A percentile compares a stretch with the other conserved stretches of the same genome.
Evolutionary conservation across 1,140 invertebrate genomes (phyloP).

Genomic region (Leguminivora glycinivorella): DNA sequence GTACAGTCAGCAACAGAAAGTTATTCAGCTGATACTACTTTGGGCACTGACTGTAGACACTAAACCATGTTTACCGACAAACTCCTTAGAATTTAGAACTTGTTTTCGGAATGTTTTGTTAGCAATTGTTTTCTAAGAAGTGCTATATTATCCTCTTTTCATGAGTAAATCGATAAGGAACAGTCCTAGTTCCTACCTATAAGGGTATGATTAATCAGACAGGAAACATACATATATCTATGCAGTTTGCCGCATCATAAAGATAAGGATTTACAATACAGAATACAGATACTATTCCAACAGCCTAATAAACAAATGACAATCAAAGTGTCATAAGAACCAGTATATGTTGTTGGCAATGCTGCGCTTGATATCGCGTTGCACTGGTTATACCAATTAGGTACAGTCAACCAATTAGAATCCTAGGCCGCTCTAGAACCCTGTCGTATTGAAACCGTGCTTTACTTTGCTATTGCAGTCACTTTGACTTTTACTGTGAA

Average conservation of each 20-base stretch:
- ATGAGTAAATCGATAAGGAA: neutral
- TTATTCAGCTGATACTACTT: neutral
- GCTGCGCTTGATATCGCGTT: no score
- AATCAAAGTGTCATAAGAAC: neutral
- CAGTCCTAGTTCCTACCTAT: neutral
- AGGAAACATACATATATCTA: neutral
- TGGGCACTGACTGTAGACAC: no score
- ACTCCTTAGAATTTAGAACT: neutral
- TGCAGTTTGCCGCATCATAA: neutral
- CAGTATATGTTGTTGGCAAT: no score
- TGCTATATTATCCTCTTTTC: neutral
- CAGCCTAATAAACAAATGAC: neutral
- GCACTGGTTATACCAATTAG: no score
- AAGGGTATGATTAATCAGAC: neutral
- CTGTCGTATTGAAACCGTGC: no score
- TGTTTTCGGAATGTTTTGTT: neutral
- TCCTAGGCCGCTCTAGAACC: no score
- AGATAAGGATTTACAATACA: neutral
- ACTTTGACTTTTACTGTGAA: no score
- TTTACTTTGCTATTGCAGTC: no score
- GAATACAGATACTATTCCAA: no score
- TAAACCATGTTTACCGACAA: neutral
- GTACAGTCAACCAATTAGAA: no score
- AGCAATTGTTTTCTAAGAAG: neutral
- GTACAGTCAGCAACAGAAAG: neutral